Conservation (phyloP, 2,797 vertebrate genomes). For the Rhinoraja longicauda region DNA sequence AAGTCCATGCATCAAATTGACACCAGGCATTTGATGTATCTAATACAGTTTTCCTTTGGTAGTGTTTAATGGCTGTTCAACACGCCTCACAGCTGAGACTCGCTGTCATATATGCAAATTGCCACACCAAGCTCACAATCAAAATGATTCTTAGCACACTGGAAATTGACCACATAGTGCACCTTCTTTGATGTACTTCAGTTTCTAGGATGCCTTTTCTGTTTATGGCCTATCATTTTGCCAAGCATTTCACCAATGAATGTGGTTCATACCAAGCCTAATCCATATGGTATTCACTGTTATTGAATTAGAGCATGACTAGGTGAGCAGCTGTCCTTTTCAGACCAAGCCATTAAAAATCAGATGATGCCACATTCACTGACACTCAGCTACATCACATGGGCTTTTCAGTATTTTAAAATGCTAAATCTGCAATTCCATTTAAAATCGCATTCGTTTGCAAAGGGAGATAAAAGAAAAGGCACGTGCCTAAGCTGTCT, state of each 20-base stretch:
- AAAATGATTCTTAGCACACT: too few species aligned
- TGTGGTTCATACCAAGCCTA: not conserved
- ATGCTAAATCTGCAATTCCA: not conserved
- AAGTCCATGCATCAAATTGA: too few species aligned
- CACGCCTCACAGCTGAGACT: too few species aligned
- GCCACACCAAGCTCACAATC: too few species aligned
- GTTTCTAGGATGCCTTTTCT: not conserved
- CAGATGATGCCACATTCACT: not conserved
- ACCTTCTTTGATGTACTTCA: too few species aligned
- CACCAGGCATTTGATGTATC: too few species aligned
- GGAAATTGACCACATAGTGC: too few species aligned
- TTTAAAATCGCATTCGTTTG: conserved; percentile 25
- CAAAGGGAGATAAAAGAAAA: conserved; percentile 19
- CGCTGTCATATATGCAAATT: too few species aligned
- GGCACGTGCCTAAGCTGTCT: conserved; percentile 14
- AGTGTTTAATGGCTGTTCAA: too few species aligned
- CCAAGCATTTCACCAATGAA: not conserved
- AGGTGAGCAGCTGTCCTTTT: not conserved
- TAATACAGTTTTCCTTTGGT: too few species aligned
- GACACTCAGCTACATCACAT: not conserved
- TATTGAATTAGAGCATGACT: not conserved
- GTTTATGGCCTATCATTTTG: not conserved
- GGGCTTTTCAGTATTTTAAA: not conserved
- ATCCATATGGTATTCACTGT: not conserved
- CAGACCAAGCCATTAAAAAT: not conserved